These are phyloP conservation scores for Amblyornis subalaris DNA, from an alignment of 2,113 vertebrate species.

Conservation along the genomic window DNA sequence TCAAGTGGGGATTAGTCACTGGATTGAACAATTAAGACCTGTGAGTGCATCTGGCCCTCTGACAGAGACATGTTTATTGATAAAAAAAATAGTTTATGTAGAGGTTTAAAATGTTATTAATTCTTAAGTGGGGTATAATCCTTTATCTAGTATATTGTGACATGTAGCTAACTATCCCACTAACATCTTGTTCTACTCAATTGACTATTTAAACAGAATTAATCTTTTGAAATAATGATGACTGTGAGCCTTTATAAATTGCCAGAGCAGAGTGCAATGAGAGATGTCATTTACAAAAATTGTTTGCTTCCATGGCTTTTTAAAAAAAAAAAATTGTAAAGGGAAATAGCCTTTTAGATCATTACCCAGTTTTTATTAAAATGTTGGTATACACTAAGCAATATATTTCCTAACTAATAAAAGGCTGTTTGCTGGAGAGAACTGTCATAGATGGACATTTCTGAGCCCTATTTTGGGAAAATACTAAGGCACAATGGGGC, in stretches of 20 bases:
- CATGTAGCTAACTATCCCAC: not conserved
- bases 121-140: slow-evolving; percentile 64
- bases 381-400: not conserved
- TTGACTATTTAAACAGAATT: slow-evolving; percentile 28
- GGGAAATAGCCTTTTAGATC: not conserved
- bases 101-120: slow-evolving; percentile 58
- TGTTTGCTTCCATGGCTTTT: not conserved
- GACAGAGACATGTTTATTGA: slow-evolving; percentile 63
- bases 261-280: not conserved
- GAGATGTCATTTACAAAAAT: not conserved
- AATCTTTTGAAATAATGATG: slow-evolving; percentile 13
- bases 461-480: not conserved
- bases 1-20: slow-evolving; percentile 67
- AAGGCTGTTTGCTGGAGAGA: not conserved
- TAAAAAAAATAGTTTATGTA: slow-evolving; percentile 60
- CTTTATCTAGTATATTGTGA: slow-evolving; percentile 41
- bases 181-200: slow-evolving; percentile 12
- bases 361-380: not conserved
- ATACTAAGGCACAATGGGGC: not conserved
- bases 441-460: accelerated
- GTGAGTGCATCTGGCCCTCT: slow-evolving; percentile 31
- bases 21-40: slow-evolving; percentile 61
- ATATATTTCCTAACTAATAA: not conserved
- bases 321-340: not conserved
- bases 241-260: not conserved